Base-by-base conservation (phyloP, 1,140 invertebrate species). In the Lepidurus apus region DNA sequence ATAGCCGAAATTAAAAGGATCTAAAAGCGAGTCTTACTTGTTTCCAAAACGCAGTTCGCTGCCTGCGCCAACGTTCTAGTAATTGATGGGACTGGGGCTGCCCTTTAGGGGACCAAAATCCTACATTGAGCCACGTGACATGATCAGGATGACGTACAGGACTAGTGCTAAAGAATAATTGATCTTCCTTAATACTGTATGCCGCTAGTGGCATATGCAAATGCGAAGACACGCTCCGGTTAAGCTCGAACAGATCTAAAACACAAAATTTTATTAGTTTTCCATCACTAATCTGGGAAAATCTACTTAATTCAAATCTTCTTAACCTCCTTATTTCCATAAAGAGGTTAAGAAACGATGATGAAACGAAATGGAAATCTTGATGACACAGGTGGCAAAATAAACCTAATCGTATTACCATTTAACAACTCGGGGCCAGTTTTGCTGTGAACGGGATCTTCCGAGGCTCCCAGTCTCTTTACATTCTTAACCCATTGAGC, bases 361-460 rank as follows among this genome's bases (percentile, higher is more conserved):
- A 26, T 26, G 26, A 26, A 26, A 26, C 4, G 34, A 34, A 34
- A 34, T 3, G 34, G 34, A 3, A 3, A 34, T 34, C 34, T 34
- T 34, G 34, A 34, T 34, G 34, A 3, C 4, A 34, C 4, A 34
- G 34, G 26, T 26, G 26, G 2, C 34, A 3, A 34, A 34, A 34
- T 34, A 34, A 34, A 34, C 34, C 0, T 2, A 34, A 34, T 34
- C 34, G 34, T 34, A 34, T 21, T 65, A 21, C 53, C 53, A 21
- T 65, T 65, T 65, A 65, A 65, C 21, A 65, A 17, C 21, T 65
- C 53, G 6, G 53, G 53, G 6, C 53, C 53, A 65, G 53, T 65
- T 65, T 65, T 65, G 53, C 53, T 65, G 53, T 65, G 53, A 9
- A 65, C n/a, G 9, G 53, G 53, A 65, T 65, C 53, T 65, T 65